Evolutionary conservation across 2,797 vertebrate species (phyloP).

Genomic region (Characodon lateralis): DNA sequence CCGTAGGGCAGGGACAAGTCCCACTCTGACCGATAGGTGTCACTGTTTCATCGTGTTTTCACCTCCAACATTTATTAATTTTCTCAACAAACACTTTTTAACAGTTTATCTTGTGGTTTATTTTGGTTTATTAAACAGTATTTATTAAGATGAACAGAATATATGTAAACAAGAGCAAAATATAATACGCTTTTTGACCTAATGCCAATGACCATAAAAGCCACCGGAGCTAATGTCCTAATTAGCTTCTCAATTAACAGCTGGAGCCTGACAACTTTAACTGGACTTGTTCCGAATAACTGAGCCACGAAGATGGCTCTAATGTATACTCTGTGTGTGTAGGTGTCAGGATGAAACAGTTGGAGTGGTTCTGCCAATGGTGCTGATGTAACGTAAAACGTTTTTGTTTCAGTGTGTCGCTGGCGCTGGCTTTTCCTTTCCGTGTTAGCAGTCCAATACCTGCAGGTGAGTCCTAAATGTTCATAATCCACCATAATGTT

Average conservation of each 20-base stretch:
- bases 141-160: not conserved
- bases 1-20: not conserved
- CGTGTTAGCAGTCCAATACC: not conserved
- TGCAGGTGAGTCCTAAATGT: conserved; percentile 25
- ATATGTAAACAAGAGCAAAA: not conserved
- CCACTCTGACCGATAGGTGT: conserved; percentile 25
- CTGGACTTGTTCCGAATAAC: too few relatives aligned
- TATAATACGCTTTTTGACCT: not conserved
- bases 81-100: not conserved
- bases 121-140: not conserved
- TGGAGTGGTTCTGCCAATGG: rapidly evolving
- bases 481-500: not conserved
- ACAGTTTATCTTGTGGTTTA: not conserved
- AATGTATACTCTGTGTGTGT: not conserved
- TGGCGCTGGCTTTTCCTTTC: not conserved
- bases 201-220: not conserved
- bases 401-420: conserved; percentile 19
- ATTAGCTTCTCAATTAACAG: conserved; percentile 9
- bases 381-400: rapidly evolving
- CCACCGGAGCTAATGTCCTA: not conserved
- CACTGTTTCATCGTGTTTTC: conserved; percentile 1
- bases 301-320: not conserved
- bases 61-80: rapidly evolving
- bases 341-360: not conserved
- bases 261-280: not conserved